Base-by-base conservation (phyloP, 2,888 invertebrate species). In the Heteromurus nitidus region DNA sequence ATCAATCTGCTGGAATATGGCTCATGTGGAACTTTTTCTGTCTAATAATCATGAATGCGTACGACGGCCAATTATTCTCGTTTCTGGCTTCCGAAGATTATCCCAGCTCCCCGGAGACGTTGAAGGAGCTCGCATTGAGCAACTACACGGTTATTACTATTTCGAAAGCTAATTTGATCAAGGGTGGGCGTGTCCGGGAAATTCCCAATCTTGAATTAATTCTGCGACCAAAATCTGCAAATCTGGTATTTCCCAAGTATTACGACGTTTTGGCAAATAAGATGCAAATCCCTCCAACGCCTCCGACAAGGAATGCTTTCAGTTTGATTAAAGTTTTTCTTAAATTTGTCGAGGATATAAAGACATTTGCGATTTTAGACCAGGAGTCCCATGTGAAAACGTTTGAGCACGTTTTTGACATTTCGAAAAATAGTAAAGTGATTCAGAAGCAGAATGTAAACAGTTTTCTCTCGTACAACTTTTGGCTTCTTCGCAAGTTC, bases 11-110 rank as follows among this genome's bases (percentile, higher is more conserved):
- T n/a, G 22, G 7, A 1, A 24, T 73, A 47, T 73, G 73, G 73
- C 44, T 73, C 5, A 5, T 73, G 13, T 73, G 73, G 73, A 73
- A 73, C 24, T 73, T 47, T 64, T 73, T n/a, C 24, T 31, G 30
- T 16, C 1, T 73, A 0, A 18, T 73, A 13, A 31, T 73, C 13
- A 73, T 62, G 47, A 73, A 73, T 31, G 18, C 47, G 3, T 73
- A 73, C 18, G 73, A 73, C 50, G 73, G 73, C 7, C 44, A 73
- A 64, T 28, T 73, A 7, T 73, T 22, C 16, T 73, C 73, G 1
- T 73, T 73, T 50, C 20, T 73, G 24, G 50, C 73, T 11, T 62
- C 47, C 16, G 64, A 64, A 16, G 3, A 13, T 7, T 3, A 7
- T 22, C 50, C 50, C 1, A 20, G 7, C 24, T n/a, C 50, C 2